Base-by-base conservation (phyloP, 2,888 invertebrate species). In the Ophraella communa region DNA sequence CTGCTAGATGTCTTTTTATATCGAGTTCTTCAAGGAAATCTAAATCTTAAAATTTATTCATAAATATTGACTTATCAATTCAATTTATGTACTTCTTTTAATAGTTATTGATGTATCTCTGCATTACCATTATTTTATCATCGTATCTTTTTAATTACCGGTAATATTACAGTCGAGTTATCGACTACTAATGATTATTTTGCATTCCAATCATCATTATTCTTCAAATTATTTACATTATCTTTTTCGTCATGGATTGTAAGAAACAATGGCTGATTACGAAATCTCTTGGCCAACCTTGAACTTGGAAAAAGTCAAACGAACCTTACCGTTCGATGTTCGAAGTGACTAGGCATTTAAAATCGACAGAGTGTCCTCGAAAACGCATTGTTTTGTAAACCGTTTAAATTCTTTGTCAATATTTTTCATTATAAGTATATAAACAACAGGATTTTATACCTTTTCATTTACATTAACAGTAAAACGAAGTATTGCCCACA, bases 221-320 rank as follows among this genome's bases (percentile, higher is more conserved):
- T n/a, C 17, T 17, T 39, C 17, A 7, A 39, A 17, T 17, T 39
- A 17, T 39, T 14, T 14, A 39, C 17, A n/a, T 14, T 14, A 7
- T 17, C 39, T 39, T 39, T 39, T n/a, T n/a, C n/a, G 4, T 39
- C 7, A 39, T 39, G 5, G 39, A 39, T 39, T 39, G 17, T 39
- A 39, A 17, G 17, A 39, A 17, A 39, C 14, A 14, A 39, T 14
- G 35, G 4, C 17, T 7, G 14, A 39, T 39, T 39, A 47, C 47
- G n/a, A 23, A 47, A 21, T 45, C 20, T 45, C 45, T 47, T 5
- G 47, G 23, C 11, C 23, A 21, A 23, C 47, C 47, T 47, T 47
- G 47, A 47, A 47, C 47, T 47, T 47, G 47, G 47, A 39, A 39
- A 35, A 42, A 47, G 47, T 21, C 47, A 47, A 47, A 47, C 47